Evolutionary conservation across 2,113 vertebrate genomes (phyloP).

Genomic region (Vanacampus margaritifer): DNA sequence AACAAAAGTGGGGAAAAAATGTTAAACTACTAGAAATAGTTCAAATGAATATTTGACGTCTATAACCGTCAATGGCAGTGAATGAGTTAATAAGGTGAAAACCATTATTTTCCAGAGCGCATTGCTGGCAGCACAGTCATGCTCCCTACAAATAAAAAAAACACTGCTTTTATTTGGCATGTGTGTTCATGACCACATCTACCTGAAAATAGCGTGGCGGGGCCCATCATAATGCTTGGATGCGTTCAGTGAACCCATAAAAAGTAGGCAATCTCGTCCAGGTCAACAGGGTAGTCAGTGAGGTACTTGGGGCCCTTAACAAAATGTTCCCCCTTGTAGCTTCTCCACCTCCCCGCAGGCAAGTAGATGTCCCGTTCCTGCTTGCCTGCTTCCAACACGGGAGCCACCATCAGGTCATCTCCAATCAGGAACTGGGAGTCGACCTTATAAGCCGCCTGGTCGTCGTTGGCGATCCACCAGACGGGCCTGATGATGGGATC

Average conservation of each 20-base stretch:
- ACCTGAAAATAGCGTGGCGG: conserved; percentile 7
- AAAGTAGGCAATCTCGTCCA: conserved; percentile 90
- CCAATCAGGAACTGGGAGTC: conserved; percentile 97
- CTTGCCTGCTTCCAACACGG: conserved; percentile 90
- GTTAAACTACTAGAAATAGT: no score
- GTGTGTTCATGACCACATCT: conserved; percentile 27
- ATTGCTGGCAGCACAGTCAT: conserved; percentile 14
- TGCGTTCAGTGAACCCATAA: conserved; percentile 51
- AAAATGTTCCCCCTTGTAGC: conserved; percentile 89
- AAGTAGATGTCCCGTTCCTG: conserved; percentile 93
- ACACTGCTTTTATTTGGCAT: conserved; percentile 9
- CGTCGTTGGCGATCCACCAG: conserved; percentile 90
- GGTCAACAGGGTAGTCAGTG: conserved; percentile 85
- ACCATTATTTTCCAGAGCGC: background rate
- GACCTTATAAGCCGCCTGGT: conserved; percentile 82
- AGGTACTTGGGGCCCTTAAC: conserved; percentile 84
- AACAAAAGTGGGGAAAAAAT: no score
- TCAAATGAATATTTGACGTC: no score
- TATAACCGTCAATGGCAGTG: no score
- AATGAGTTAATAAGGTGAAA: background rate
- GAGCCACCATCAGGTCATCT: conserved; percentile 92
- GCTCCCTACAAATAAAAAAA: conserved; percentile 27
- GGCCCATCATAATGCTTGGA: conserved; percentile 9
- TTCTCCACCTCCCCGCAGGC: conserved; percentile 87
- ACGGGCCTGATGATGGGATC: conserved; percentile 94